Conservation (phyloP, 2,888 invertebrate species). For the Drosophila longiperda region DNA sequence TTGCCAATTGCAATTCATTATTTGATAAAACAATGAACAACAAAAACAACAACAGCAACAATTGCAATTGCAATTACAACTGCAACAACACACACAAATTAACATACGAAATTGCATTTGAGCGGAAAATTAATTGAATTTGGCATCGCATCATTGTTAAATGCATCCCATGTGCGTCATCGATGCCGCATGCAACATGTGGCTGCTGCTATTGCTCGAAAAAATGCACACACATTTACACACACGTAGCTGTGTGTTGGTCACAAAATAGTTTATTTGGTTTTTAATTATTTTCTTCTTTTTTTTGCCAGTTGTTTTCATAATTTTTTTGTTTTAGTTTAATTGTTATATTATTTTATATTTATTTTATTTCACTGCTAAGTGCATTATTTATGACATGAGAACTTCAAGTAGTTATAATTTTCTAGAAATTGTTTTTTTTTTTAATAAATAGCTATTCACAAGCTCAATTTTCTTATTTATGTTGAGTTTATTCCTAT, state of each 20-base stretch:
- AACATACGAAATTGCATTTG: constrained; percentile 79
- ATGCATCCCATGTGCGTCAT: constrained; percentile 59
- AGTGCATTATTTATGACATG: background rate
- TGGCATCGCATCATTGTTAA: constrained; percentile 62
- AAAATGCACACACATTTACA: background rate
- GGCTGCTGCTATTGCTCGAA: constrained; percentile 27
- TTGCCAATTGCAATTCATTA: constrained; percentile 31
- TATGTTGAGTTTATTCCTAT: background rate
- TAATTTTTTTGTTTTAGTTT: background rate
- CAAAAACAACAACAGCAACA: constrained; percentile 5
- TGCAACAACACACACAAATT: constrained; percentile 50
- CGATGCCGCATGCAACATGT: constrained; percentile 67
- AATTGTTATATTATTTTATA: background rate
- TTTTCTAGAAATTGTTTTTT: background rate
- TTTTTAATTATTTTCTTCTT: background rate
- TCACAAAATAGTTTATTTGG: background rate
- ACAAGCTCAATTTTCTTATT: background rate
- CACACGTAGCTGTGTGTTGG: background rate
- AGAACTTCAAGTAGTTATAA: background rate
- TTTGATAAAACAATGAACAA: constrained; percentile 34
- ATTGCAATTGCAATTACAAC: constrained; percentile 7
- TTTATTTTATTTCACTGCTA: background rate
- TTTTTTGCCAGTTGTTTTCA: background rate
- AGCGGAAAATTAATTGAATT: constrained; percentile 77
- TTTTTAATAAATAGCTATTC: background rate